Evolutionary conservation across 2,113 vertebrate genomes (phyloP).

Genomic region (Asarcornis scutulata): DNA sequence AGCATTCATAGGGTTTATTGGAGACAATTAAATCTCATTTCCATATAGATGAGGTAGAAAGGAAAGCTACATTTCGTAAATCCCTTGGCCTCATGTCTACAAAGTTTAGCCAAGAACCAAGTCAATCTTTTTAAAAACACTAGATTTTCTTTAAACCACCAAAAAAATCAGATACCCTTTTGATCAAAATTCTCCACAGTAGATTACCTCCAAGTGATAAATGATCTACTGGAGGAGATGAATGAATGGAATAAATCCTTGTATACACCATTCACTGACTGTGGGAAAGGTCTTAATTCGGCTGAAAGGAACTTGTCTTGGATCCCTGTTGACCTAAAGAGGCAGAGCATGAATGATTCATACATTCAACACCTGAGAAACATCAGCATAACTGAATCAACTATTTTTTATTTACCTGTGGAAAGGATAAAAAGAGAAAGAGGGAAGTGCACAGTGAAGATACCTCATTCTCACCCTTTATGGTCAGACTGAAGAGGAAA

Average conservation of each 20-base stretch:
- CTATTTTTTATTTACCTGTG: background rate
- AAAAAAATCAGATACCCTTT: background rate
- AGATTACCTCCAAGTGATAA: constrained; percentile 63
- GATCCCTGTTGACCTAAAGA: constrained; percentile 34
- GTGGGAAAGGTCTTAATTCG: constrained; percentile 59
- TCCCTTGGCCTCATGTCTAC: background rate
- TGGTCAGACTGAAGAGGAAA: background rate
- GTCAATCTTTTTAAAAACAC: background rate
- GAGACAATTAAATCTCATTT: background rate
- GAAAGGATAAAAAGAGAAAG: background rate
- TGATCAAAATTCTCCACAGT: constrained; percentile 63
- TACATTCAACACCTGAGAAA: constrained; percentile 36
- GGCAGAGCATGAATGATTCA: constrained; percentile 33
- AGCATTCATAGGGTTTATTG: background rate
- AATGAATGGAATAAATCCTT: constrained; percentile 50
- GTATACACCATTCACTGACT: constrained; percentile 44
- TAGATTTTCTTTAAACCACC: background rate
- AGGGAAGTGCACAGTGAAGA: background rate
- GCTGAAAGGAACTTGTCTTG: constrained; percentile 38
- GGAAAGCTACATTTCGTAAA: constrained; percentile 6
- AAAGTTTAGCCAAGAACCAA: background rate
- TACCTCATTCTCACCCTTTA: background rate
- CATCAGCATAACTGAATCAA: constrained; percentile 19
- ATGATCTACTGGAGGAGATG: constrained; percentile 57
- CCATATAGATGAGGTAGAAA: background rate